Conservation (phyloP, 2,113 vertebrate species). For the Amia ocellicauda region DNA sequence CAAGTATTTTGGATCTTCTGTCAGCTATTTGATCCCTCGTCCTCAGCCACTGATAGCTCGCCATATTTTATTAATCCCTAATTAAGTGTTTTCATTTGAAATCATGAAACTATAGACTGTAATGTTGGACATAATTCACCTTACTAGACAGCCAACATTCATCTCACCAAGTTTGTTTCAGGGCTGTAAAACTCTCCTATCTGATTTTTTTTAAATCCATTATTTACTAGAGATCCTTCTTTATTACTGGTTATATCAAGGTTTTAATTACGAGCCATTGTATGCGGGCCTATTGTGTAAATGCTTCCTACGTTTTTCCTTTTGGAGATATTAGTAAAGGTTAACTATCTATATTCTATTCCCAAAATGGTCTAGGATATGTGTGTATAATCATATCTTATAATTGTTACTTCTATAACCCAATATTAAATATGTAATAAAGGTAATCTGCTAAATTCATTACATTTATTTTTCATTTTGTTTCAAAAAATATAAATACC, state of each 20-base stretch:
- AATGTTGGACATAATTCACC: constrained; percentile 56
- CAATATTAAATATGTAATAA: too few species aligned
- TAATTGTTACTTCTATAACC: too few species aligned
- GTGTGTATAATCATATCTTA: too few species aligned
- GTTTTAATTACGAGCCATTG: constrained; percentile 20
- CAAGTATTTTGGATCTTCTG: constrained; percentile 37
- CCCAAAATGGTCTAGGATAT: too few species aligned
- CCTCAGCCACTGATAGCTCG: constrained; percentile 57
- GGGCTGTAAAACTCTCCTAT: constrained; percentile 46
- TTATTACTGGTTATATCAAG: constrained; percentile 27
- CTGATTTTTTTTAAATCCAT: constrained; percentile 51
- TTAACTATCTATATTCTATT: too few species aligned
- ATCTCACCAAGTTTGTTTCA: constrained; percentile 45
- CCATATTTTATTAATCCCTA: constrained; percentile 75
- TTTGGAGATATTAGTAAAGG: too few species aligned
- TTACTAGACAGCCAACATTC: constrained; percentile 48
- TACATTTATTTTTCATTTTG: too few species aligned
- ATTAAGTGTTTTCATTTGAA: constrained; percentile 71
- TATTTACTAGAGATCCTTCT: constrained; percentile 62
- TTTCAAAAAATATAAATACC: too few species aligned
- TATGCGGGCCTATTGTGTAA: neutral
- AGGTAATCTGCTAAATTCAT: too few species aligned
- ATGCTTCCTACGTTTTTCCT: neutral
- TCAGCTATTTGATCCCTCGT: constrained; percentile 59
- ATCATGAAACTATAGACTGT: constrained; percentile 55